Base-by-base conservation (phyloP, 2,888 invertebrate genomes). In the Aspidapion aeneum region DNA sequence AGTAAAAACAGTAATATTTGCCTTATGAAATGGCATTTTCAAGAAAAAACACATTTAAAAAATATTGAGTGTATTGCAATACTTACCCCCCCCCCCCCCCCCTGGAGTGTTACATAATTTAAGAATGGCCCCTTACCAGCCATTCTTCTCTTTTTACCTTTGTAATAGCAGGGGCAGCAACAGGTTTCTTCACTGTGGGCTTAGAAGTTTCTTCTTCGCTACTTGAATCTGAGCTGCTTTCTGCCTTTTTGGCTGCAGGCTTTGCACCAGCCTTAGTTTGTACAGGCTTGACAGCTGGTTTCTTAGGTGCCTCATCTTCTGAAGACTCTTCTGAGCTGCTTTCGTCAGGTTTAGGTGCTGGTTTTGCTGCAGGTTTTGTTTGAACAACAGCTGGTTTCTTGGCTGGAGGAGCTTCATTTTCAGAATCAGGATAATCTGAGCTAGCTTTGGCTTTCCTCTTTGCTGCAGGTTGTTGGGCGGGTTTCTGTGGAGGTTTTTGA, bases 241-340 rank as follows among this genome's bases (percentile, higher is more conserved):
- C 72, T 50, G 65, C 48, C 56, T 73, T 73, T 62, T 71, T 69
- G 21, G 3, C 18, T 12, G 16, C 57, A 21, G 20, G 58, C 19
- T 58, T 58, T n/a, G 66, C 60, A 2, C 63, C 60, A 57, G 69
- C 75, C 18, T 49, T 17, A 1, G 58, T 3, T 16, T 48, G 17
- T 9, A 20, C n/a, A 55, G 52, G 18, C 12, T 52, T 18, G 59
- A 68, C 68, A 63, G 69, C 70, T 55, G 70, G 69, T 68, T 73
- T 75, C 63, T 68, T 59, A 65, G 70, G 61, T 19, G 65, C 35
- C 61, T 71, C 67, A 5, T 69, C 70, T 35, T 71, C 70, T 12
- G 64, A 65, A 49, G 65, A 65, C 20, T 70, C 69, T 35, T 81
- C 78, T 66, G 72, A 61, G 69, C 68, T 18, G 52, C 52, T 52